Percentiles rank a stretch among this genome's conserved stretches.
phyloP scores from a whole-genome alignment of 2,113 vertebrate genomes.

The Probosciger aterrimus region DNA sequence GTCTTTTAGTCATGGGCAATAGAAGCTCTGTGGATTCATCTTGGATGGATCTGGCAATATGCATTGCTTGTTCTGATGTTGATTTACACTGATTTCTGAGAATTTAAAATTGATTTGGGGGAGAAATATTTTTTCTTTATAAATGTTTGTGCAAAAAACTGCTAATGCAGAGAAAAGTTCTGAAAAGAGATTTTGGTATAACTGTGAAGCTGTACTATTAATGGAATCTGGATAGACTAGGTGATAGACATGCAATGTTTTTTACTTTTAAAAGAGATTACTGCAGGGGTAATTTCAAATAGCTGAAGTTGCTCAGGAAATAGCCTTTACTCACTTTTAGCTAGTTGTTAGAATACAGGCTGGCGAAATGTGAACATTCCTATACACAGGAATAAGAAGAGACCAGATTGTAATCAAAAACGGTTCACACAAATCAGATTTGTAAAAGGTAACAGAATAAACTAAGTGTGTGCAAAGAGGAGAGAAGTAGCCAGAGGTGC shows the following conservation, averaged over 20 bases:
- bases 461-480: not conserved
- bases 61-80: not conserved
- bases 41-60: not conserved
- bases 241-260: not conserved
- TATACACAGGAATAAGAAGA: not conserved
- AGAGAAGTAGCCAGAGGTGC: not conserved
- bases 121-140: not conserved
- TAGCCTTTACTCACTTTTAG: not conserved
- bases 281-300: not conserved
- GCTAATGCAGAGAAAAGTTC: not conserved
- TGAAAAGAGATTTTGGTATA: not conserved
- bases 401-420: not conserved
- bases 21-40: not conserved
- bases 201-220: not conserved
- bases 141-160: not conserved
- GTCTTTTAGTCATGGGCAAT: not conserved
- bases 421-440: not conserved
- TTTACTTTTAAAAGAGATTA: not conserved
- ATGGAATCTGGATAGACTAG: not conserved
- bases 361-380: not conserved
- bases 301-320: not conserved
- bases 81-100: not conserved
- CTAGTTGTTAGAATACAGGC: not conserved
- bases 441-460: not conserved
- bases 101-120: not conserved